Evolutionary conservation across 2,113 vertebrate species (phyloP), one percentile per base, ranked within the genome.

Genomic region (Todiramphus saurophagus): DNA sequence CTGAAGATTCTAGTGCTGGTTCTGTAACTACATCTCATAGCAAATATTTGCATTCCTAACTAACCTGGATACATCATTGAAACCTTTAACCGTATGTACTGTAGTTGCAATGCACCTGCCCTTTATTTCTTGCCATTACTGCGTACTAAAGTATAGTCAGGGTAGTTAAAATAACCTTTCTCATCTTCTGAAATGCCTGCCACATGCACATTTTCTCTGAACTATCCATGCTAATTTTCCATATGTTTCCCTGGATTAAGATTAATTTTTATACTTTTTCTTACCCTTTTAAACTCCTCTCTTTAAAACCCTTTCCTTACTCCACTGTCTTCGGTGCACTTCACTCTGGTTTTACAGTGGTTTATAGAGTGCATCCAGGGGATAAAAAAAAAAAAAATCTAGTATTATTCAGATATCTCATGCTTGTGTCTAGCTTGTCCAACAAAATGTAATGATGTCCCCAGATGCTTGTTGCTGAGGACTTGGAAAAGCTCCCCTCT

Each of bases 171-270:
- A 72, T 15, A 77, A 16, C 25, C 30, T 67, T 67, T 39, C 28
- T 51, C 7, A 5, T 44, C 16, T 73, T 62, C 46, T 46, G 13
- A 56, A 68, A 63, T 41, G 16, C 24, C 23, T 81, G 53, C 33
- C 15, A n/a, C 5, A 16, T 4, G 3, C 3, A 0, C 41, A 16
- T 87, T 87, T 91, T 30, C n/a, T 95, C 48, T 84, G 77, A 87
- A 56, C 1, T 60, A 13, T 28, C 30, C 53, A 13, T 46, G 35
- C 10, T 50, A 51, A 20, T 16, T 69, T 73, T 37, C 7, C 60
- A 7, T 16, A 41, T 0, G 0, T 48, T 92, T 72, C 31, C 68
- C 12, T 2, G 2, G 30, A 53, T 8, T 25, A 60, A 88, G 5
- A 3, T 53, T 73, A 21, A 10, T 35, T 66, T 79, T 86, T 18